phyloP scores from a whole-genome alignment of 2,888 invertebrate genomes.

The Pseudococcus viburni region DNA sequence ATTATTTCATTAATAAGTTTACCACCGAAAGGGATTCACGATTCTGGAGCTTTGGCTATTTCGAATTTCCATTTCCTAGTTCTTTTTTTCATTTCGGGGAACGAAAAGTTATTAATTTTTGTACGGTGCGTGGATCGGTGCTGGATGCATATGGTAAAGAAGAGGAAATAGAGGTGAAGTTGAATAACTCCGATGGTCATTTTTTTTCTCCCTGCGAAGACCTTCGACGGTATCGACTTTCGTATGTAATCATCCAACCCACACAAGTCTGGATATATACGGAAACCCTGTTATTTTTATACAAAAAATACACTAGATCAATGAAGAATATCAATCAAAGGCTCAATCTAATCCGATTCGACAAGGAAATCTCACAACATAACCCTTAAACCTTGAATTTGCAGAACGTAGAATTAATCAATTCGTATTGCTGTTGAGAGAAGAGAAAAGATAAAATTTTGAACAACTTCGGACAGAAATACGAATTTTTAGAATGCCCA shows the following conservation, averaged over 20 bases:
- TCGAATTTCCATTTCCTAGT: neutral
- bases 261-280: neutral
- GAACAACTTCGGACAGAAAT: too few species aligned
- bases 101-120: slow-evolving; percentile 13
- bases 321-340: too few species aligned
- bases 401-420: too few species aligned
- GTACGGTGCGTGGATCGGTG: neutral
- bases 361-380: too few species aligned
- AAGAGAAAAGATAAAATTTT: too few species aligned
- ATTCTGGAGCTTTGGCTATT: neutral
- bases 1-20: slow-evolving; percentile 15
- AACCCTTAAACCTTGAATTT: too few species aligned
- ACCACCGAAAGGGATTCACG: slow-evolving; percentile 35
- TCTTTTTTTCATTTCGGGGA: neutral
- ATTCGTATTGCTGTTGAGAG: too few species aligned
- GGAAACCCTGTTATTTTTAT: too few species aligned
- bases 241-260: neutral
- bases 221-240: too few species aligned
- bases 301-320: too few species aligned
- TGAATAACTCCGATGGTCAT: neutral
- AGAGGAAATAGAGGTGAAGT: neutral
- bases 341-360: too few species aligned
- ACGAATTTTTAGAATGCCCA: too few species aligned
- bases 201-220: neutral
- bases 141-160: neutral